Evolutionary conservation across 2,113 vertebrate species (phyloP).

Genomic region (Rhea pennata): DNA sequence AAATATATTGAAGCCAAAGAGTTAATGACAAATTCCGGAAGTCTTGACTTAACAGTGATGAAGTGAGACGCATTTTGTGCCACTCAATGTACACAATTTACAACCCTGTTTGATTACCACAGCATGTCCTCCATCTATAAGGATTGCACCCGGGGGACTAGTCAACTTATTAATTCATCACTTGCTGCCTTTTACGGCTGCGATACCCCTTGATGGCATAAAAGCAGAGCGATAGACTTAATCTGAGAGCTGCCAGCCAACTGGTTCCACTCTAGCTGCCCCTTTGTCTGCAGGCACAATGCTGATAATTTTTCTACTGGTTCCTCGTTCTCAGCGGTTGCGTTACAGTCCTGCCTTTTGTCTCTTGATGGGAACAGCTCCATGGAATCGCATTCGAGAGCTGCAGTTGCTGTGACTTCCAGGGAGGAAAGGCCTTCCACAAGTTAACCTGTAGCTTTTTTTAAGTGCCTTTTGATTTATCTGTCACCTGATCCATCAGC

Average conservation of each 20-base stretch:
- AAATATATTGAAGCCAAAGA: constrained; percentile 71
- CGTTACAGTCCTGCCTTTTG: constrained; percentile 62
- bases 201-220: constrained; percentile 73
- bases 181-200: constrained; percentile 79
- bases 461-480: constrained; percentile 93
- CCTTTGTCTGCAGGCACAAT: constrained; percentile 85
- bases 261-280: constrained; percentile 84
- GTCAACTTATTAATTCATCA: constrained; percentile 89
- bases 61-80: constrained; percentile 70
- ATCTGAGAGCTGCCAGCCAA: constrained; percentile 79
- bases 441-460: constrained; percentile 95
- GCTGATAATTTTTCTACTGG: constrained; percentile 74
- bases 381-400: constrained; percentile 79
- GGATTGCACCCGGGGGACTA: constrained; percentile 85
- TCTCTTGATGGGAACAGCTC: constrained; percentile 75
- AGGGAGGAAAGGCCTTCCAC: constrained; percentile 77
- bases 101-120: constrained; percentile 81
- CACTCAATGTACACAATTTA: constrained; percentile 80
- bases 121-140: constrained; percentile 81
- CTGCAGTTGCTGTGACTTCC: constrained; percentile 78
- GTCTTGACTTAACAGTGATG: constrained; percentile 75
- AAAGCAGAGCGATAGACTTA: constrained; percentile 80
- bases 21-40: constrained; percentile 75
- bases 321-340: constrained; percentile 58
- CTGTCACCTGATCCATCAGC: constrained; percentile 97